Evolutionary conservation across 2,797 vertebrate genomes (phyloP), one percentile per base, ranked within the genome.

Genomic region (Carduelis carduelis): DNA sequence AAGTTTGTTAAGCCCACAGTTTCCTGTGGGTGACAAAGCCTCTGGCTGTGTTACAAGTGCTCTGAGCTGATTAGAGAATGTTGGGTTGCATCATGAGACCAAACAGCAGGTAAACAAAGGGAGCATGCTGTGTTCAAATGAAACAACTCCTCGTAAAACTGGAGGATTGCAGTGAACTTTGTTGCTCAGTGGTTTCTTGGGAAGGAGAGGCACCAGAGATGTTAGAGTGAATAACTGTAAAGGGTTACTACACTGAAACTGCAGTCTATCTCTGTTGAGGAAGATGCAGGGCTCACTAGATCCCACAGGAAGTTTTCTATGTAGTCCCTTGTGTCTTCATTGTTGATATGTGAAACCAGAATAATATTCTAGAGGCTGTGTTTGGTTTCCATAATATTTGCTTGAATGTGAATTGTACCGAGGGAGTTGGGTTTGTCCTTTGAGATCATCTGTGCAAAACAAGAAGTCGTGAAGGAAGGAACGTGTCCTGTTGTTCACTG

Each of bases 31-130:
- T 90, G 79, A 57, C 77, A 87, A 85, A 95, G 61, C 44, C 93
- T 93, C 79, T 83, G 92, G 60, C 65, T 77, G 4, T 21, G 39
- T 86, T 78, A 43, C 28, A 89, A 52, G 53, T 20, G 7, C 61
- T 50, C 61, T 66, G 74, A 90, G 59, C 43, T 16, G 50, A 70
- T 12, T 76, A 44, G 72, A 70, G 80, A 90, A 87, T 59, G 46
- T 49, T 0, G 1, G 39, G 83, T 89, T 96, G 64, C 66, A 70
- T 83, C 61, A 46, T 56, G 85, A 90, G 75, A 43, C 57, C 52
- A 84, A 95, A 47, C 34, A 77, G 56, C 69, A 95, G 75, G 65
- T 93, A 94, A 94, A 95, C 69, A 96, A 77, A 94, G 3, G 26
- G 52, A 83, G 11, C 24, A 23, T 68, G 64, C 41, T 52, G n/a